Conservation (phyloP, 2,888 invertebrate species). For the Macrosiphum euphorbiae region DNA sequence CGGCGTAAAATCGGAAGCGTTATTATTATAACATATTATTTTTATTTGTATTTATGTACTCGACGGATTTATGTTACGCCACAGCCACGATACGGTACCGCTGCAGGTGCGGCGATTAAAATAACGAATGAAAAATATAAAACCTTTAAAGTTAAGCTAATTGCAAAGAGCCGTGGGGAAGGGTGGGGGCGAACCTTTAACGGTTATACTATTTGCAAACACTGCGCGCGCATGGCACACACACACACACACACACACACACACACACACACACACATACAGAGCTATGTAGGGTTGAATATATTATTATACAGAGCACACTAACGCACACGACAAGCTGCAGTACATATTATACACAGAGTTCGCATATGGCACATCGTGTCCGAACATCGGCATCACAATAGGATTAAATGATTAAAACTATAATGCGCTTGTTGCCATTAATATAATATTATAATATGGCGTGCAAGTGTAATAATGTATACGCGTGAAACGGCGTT, state of each 20-base stretch:
- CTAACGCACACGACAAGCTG: background rate
- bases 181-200: background rate
- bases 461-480: background rate
- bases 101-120: background rate
- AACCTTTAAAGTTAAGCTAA: slow-evolving; percentile 23
- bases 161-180: background rate
- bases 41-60: background rate
- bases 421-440: slow-evolving; percentile 39
- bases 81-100: background rate
- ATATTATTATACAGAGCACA: background rate
- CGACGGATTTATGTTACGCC: background rate
- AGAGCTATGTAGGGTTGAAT: background rate
- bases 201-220: slow-evolving; percentile 37
- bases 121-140: background rate
- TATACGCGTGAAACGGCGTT: background rate
- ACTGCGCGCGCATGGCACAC: background rate
- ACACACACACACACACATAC: background rate
- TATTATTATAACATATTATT: background rate
- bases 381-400: slow-evolving; percentile 15
- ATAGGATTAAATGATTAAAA: slow-evolving; percentile 43
- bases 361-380: slow-evolving; percentile 27
- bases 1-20: background rate
- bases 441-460: slow-evolving; percentile 11
- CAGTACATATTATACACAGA: background rate
- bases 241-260: background rate